Evolutionary conservation across 2,113 vertebrate species (phyloP).

Genomic region (Scalopus aquaticus): DNA sequence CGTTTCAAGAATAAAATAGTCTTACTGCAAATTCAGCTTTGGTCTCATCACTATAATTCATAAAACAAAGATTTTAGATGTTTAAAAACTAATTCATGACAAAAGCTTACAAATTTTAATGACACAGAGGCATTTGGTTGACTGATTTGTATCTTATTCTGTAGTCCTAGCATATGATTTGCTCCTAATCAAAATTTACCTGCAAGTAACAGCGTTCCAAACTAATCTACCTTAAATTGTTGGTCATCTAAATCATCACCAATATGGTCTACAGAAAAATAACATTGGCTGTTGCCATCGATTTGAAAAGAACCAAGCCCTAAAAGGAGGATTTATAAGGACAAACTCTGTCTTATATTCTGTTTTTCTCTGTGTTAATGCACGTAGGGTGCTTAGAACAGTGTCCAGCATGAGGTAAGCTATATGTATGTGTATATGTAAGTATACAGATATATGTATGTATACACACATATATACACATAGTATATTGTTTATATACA

Average conservation of each 20-base stretch:
- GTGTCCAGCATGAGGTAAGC: neutral
- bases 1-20: conserved; percentile 39
- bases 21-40: neutral
- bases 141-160: neutral
- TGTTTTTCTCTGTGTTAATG: neutral
- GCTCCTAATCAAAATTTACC: neutral
- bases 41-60: neutral
- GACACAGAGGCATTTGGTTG: neutral
- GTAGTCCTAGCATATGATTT: neutral
- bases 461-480: neutral
- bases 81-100: neutral
- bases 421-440: rapidly evolving
- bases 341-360: neutral
- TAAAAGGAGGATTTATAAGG: neutral
- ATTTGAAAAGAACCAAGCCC: neutral
- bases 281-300: neutral
- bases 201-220: neutral
- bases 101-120: neutral
- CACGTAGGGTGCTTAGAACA: neutral
- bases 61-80: neutral
- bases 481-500: no score
- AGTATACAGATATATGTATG: no score
- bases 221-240: neutral
- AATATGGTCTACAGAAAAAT: neutral
- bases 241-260: neutral